Conservation (phyloP, 2,113 vertebrate genomes). For the Corydoras maculifer region DNA sequence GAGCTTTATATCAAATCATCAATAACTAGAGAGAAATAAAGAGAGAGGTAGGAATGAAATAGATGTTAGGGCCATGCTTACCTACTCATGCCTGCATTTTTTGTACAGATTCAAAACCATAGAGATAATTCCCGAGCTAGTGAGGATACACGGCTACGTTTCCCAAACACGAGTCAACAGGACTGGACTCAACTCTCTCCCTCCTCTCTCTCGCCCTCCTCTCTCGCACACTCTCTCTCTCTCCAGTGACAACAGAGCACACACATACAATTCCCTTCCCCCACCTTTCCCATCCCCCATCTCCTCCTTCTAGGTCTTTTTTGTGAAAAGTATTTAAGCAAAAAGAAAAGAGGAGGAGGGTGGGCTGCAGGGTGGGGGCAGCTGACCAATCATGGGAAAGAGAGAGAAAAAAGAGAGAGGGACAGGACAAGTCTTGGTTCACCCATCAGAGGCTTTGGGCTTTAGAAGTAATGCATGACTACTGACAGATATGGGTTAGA, state of each 20-base stretch:
- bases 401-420: slow-evolving; percentile 13
- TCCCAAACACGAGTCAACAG: slow-evolving; percentile 59
- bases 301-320: slow-evolving; percentile 55
- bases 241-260: slow-evolving; percentile 64
- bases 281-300: slow-evolving; percentile 56
- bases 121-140: slow-evolving; percentile 61
- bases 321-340: slow-evolving; percentile 72
- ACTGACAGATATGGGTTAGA: neutral
- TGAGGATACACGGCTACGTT: slow-evolving; percentile 56
- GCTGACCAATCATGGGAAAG: slow-evolving; percentile 56
- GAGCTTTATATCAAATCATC: slow-evolving; percentile 12
- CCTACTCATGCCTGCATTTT: slow-evolving; percentile 48
- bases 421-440: slow-evolving; percentile 28
- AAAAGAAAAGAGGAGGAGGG: slow-evolving; percentile 48
- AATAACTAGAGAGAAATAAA: slow-evolving; percentile 31
- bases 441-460: slow-evolving; percentile 34
- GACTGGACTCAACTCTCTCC: slow-evolving; percentile 52
- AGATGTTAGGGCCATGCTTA: slow-evolving; percentile 47
- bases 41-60: neutral
- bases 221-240: slow-evolving; percentile 38
- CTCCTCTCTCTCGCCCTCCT: slow-evolving; percentile 29
- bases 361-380: slow-evolving; percentile 46
- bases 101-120: slow-evolving; percentile 44
- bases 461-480: slow-evolving; percentile 6
- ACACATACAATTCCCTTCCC: slow-evolving; percentile 59